Evolutionary conservation across 1,140 invertebrate genomes (phyloP).

Genomic region (Eriocheir sinensis): DNA sequence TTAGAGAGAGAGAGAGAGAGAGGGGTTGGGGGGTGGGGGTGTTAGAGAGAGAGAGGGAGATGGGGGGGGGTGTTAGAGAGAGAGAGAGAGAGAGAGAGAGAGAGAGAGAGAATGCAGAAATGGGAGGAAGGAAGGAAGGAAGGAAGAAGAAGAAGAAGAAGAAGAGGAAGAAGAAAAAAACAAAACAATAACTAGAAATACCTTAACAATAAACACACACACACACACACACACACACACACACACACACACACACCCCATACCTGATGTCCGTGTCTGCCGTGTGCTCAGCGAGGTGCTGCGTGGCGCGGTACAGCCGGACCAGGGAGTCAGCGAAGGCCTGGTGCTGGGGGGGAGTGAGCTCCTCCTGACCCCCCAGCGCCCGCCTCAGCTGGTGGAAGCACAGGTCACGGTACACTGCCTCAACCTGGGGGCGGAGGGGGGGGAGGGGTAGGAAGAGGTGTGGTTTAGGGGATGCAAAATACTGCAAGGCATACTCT

Average conservation of each 20-base stretch:
- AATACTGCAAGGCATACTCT: too few species aligned
- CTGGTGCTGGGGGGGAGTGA: neutral
- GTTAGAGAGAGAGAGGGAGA: neutral
- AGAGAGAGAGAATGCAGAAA: neutral
- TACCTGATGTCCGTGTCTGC: slow-evolving; percentile 69
- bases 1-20: neutral
- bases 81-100: neutral
- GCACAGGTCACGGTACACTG: slow-evolving; percentile 54
- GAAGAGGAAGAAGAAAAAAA: neutral
- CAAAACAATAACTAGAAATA: too few species aligned
- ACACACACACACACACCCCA: neutral
- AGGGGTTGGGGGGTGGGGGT: neutral
- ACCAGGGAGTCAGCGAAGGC: slow-evolving; percentile 65
- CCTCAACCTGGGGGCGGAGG: slow-evolving; percentile 62
- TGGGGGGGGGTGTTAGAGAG: neutral
- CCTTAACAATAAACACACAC: neutral
- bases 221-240: neutral
- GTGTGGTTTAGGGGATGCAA: too few species aligned
- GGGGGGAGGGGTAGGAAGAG: too few species aligned
- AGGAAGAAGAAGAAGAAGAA: neutral
- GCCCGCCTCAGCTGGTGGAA: slow-evolving; percentile 59
- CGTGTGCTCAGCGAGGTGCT: slow-evolving; percentile 63
- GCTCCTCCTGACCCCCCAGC: slow-evolving; percentile 49
- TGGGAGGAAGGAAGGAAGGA: neutral
- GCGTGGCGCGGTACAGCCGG: slow-evolving; percentile 43